Percentiles rank a stretch among this genome's conserved stretches.
These are phyloP conservation scores for Gobio gobio DNA, from an alignment of 2,113 vertebrate species.

Conservation along the genomic window DNA sequence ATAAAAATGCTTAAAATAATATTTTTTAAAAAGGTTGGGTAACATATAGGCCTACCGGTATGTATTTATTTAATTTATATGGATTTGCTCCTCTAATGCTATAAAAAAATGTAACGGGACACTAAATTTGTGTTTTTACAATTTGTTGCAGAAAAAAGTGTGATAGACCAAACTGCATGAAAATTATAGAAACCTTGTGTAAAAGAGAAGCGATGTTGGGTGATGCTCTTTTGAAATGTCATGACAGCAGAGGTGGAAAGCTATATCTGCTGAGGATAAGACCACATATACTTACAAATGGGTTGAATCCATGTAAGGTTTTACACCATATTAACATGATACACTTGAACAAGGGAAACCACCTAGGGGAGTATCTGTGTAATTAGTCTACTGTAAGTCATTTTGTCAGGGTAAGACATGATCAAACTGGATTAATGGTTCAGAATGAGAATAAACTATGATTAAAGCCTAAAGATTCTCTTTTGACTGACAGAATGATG, in stretches of 20 bases:
- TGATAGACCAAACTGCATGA: background rate
- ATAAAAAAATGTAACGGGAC: too few relatives aligned
- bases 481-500: conserved; percentile 15
- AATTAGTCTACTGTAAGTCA: conserved; percentile 30
- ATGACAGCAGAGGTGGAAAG: background rate
- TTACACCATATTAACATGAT: background rate
- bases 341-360: background rate
- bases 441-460: conserved; percentile 18
- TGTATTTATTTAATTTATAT: too few relatives aligned
- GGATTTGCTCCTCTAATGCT: too few relatives aligned
- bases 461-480: conserved; percentile 9
- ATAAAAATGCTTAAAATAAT: background rate
- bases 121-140: background rate
- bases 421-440: conserved; percentile 26
- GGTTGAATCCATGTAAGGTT: background rate
- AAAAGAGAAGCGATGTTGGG: background rate
- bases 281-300: background rate
- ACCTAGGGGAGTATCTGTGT: background rate
- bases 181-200: background rate
- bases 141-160: background rate
- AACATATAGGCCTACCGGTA: background rate
- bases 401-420: conserved; percentile 20
- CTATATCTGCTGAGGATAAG: background rate
- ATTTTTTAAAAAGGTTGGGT: background rate
- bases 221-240: background rate